phyloP scores from a whole-genome alignment of 30 jellyfish, hydroid and myxozoan species.

The Chironex yamaguchii region DNA sequence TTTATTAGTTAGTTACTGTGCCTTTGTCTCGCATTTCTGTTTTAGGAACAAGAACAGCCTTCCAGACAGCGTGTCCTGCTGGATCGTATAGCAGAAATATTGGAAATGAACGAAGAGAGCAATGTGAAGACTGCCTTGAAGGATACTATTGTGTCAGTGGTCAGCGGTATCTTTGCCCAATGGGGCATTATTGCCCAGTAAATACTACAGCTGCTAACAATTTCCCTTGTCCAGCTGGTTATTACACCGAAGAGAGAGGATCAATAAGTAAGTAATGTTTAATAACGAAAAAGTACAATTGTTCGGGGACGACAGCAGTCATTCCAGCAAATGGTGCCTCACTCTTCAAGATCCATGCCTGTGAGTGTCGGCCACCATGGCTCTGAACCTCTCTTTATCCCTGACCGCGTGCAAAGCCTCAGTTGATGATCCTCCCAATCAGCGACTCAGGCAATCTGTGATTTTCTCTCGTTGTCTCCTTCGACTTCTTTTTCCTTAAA shows the following conservation, averaged over 20 bases:
- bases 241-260: constrained; percentile 90
- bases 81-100: constrained; percentile 77
- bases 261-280: constrained; percentile 85
- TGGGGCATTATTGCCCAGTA: constrained; percentile 97
- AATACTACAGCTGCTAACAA: constrained; percentile 77
- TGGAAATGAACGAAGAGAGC: constrained; percentile 86
- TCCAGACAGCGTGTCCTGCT: constrained; percentile 84
- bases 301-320: too few species aligned
- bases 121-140: constrained; percentile 80
- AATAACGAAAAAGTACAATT: too few species aligned
- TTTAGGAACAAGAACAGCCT: constrained; percentile 75
- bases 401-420: too few species aligned
- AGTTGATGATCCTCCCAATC: too few species aligned
- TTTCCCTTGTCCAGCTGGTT: constrained; percentile 93
- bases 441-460: too few species aligned
- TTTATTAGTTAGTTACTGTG: too few species aligned
- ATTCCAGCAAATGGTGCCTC: too few species aligned
- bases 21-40: background rate
- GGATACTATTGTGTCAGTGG: constrained; percentile 97
- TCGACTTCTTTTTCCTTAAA: too few species aligned
- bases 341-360: too few species aligned
- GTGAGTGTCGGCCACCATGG: too few species aligned
- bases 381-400: too few species aligned
- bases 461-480: too few species aligned
- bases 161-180: constrained; percentile 90